Conservation (phyloP, 2,888 invertebrate species). For the Drosophila lacicola region DNA sequence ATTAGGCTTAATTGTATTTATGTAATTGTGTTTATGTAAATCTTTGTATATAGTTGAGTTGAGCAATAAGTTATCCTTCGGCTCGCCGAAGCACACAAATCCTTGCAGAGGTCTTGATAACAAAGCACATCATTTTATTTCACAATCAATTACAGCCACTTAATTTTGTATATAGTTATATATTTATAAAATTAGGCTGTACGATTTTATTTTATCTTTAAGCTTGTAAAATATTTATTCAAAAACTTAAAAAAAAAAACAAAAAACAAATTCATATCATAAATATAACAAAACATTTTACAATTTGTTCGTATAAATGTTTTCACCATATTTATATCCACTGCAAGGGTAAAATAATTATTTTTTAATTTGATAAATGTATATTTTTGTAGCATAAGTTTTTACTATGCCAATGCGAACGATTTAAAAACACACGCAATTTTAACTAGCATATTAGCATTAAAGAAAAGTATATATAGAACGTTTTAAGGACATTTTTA, state of each 20-base stretch:
- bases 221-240: not conserved
- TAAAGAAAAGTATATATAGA: conserved; percentile 6
- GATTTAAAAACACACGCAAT: conserved; percentile 30
- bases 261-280: conserved; percentile 10
- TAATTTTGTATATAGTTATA: not conserved
- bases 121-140: not conserved
- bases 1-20: conserved; percentile 22
- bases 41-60: conserved; percentile 47
- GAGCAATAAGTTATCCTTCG: conserved; percentile 45
- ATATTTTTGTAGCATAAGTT: conserved; percentile 43
- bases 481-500: conserved; percentile 52
- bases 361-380: conserved; percentile 18
- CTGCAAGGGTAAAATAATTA: conserved; percentile 17
- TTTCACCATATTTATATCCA: not conserved
- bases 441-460: conserved; percentile 51
- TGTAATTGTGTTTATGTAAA: conserved; percentile 48
- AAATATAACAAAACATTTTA: not conserved
- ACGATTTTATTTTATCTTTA: too few species aligned
- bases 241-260: not conserved
- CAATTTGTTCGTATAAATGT: not conserved
- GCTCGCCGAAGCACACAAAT: conserved; percentile 35
- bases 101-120: conserved; percentile 22
- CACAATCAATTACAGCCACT: not conserved
- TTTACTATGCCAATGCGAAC: conserved; percentile 20
- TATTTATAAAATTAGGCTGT: not conserved